A percentile compares a stretch with the other conserved stretches of the same genome.
phyloP scores from a whole-genome alignment of 2,888 invertebrate species.

The Muschampia plurimacula region DNA sequence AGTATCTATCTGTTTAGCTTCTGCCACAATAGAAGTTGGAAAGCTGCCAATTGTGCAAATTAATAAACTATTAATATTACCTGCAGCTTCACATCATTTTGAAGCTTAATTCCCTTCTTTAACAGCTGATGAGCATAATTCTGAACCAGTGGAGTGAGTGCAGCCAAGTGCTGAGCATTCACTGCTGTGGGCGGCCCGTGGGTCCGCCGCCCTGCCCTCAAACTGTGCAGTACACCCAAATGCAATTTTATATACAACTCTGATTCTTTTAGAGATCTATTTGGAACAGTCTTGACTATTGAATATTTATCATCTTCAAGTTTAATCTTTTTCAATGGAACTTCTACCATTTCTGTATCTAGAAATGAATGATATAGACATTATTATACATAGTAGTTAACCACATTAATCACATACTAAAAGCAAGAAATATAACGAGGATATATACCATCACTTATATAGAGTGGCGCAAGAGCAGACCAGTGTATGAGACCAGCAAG shows the following conservation, averaged over 20 bases:
- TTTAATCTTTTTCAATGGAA: constrained; percentile 75
- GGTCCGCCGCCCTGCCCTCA: constrained; percentile 82
- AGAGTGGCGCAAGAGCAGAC: constrained; percentile 90
- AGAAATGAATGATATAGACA: constrained; percentile 24
- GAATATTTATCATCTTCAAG: constrained; percentile 64
- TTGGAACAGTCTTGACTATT: constrained; percentile 57
- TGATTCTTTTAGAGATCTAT: constrained; percentile 58
- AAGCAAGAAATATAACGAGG: no score
- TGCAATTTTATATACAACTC: constrained; percentile 88
- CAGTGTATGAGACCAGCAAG: constrained; percentile 92
- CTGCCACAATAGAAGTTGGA: no score
- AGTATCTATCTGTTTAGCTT: no score
- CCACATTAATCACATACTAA: neutral
- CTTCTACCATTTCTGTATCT: constrained; percentile 73
- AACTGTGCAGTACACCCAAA: constrained; percentile 87
- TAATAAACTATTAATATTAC: constrained; percentile 49
- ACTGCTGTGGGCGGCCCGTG: constrained; percentile 86
- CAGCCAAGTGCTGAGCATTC: constrained; percentile 87
- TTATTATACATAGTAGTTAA: neutral
- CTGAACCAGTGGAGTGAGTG: constrained; percentile 77
- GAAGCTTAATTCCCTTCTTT: constrained; percentile 65
- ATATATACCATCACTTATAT: constrained; percentile 52
- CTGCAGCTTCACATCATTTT: constrained; percentile 72
- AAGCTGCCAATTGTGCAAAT: no score
- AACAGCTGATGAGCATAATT: constrained; percentile 68